Base-by-base conservation (phyloP, 2,888 invertebrate genomes). In the Papilio protenor region DNA sequence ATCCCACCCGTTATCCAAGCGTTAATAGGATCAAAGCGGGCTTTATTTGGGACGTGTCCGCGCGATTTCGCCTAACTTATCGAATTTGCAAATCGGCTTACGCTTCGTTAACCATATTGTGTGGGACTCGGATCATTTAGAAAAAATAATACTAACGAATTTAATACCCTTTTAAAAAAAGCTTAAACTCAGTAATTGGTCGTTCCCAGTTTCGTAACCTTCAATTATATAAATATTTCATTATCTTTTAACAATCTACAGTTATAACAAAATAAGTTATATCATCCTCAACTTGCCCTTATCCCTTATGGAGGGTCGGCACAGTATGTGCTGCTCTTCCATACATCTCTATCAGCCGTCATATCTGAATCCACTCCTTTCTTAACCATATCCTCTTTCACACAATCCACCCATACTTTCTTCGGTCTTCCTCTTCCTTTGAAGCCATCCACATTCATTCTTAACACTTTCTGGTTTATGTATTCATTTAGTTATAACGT, bases 21-120 rank as follows among this genome's bases (percentile, higher is more conserved):
- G 93, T 92, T 94, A 94, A 94, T 93, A 93, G 93, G 94, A 94
- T 94, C 93, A 94, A 92, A 90, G 91, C 89, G 89, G 92, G 92
- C 90, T 93, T 93, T 93, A 92, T 92, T 90, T 87, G 92, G 92
- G 90, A 91, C 88, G 87, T 90, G 92, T 92, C 93, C 93, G 90
- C 92, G 91, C 92, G 92, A 93, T 93, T 93, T 92, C 90, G 90
- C 90, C 90, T 91, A 93, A 93, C 92, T 94, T 94, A 92, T 92
- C 92, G 93, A 93, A 93, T 94, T 94, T 92, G 91, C 93, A 92
- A 93, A 93, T 91, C 92, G 91, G 94, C 92, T 94, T 94, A 93
- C 92, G 91, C 90, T 90, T 93, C 93, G 92, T 94, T 93, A 93
- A 87, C 88, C 87, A 88, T 90, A 88, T 80, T 84, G 82, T 85